phyloP scores from a whole-genome alignment of 2,888 invertebrate genomes.

The Augiades crinisus region DNA sequence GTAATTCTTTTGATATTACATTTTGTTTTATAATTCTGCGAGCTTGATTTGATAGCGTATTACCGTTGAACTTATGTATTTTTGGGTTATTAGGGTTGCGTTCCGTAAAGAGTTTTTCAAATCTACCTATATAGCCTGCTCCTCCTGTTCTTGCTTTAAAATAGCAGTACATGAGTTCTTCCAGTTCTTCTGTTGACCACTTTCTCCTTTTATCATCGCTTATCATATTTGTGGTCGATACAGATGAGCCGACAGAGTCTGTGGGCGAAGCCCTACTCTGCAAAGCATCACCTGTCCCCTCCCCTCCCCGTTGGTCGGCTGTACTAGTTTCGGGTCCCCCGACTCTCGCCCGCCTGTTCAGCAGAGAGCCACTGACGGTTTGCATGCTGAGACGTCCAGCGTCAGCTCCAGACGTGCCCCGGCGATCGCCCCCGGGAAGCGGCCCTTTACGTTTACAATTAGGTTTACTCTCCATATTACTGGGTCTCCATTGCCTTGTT shows the following conservation, averaged over 20 bases:
- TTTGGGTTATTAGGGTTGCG: conserved; percentile 2
- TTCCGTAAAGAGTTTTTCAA: not conserved
- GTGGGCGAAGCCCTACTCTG: conserved; percentile 2
- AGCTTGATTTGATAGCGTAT: conserved; percentile 7
- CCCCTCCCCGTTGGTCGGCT: not conserved
- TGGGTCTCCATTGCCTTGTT: conserved; percentile 19
- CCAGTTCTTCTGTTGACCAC: conserved; percentile 1
- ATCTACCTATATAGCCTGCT: conserved; percentile 1
- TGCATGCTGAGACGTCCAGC: conserved; percentile 20
- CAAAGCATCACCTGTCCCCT: conserved; percentile 1
- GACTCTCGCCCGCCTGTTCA: conserved; percentile 10
- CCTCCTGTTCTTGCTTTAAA: not conserved
- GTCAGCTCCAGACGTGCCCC: conserved; percentile 25
- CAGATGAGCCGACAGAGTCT: conserved; percentile 4
- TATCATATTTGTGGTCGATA: not conserved
- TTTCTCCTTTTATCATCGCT: not conserved
- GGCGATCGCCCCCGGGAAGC: conserved; percentile 25
- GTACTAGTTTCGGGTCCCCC: conserved; percentile 8
- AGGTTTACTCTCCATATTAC: conserved; percentile 11
- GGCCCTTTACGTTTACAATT: conserved; percentile 15
- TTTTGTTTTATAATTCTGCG: not conserved
- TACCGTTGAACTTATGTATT: not conserved
- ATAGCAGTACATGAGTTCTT: conserved; percentile 8
- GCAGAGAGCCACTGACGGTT: conserved; percentile 9
- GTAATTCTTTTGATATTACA: not conserved